Evolutionary conservation across 2,797 vertebrate species (phyloP).

Genomic region (Orestias chungarensis): DNA sequence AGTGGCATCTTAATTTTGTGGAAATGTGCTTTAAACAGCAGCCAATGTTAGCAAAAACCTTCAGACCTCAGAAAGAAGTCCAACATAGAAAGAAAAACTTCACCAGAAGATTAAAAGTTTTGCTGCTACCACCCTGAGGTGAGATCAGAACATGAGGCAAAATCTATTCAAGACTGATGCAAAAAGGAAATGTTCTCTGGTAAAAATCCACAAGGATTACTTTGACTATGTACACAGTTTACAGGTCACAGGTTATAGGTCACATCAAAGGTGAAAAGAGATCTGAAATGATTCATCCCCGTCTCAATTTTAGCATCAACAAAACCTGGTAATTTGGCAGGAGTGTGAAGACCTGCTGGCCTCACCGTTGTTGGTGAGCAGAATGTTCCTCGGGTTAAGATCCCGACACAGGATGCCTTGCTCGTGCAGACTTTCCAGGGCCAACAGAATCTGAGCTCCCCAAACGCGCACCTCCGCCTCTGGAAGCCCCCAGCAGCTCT

Average conservation of each 20-base stretch:
- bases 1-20: not conserved
- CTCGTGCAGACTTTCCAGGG: conserved; percentile 92
- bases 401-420: conserved; percentile 94
- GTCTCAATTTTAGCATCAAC: not conserved
- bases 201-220: not conserved
- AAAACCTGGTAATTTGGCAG: not conserved
- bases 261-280: not conserved
- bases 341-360: conserved; percentile 8
- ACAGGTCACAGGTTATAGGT: not conserved
- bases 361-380: conserved; percentile 89
- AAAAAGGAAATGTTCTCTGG: not conserved
- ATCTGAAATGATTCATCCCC: not conserved
- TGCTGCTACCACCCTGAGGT: not conserved
- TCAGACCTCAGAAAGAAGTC: not conserved
- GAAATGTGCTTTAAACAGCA: not conserved
- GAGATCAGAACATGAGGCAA: not conserved
- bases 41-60: not conserved
- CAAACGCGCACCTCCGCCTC: conserved; percentile 89
- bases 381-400: conserved; percentile 93
- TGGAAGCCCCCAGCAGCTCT: conserved; percentile 79
- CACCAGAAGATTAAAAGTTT: not conserved
- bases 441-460: conserved; percentile 92
- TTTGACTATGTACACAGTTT: not conserved
- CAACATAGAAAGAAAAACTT: not conserved
- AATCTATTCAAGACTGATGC: not conserved